These are phyloP conservation scores for Phasianus colchicus DNA, from an alignment of 2,113 vertebrate genomes.

Conservation along the genomic window DNA sequence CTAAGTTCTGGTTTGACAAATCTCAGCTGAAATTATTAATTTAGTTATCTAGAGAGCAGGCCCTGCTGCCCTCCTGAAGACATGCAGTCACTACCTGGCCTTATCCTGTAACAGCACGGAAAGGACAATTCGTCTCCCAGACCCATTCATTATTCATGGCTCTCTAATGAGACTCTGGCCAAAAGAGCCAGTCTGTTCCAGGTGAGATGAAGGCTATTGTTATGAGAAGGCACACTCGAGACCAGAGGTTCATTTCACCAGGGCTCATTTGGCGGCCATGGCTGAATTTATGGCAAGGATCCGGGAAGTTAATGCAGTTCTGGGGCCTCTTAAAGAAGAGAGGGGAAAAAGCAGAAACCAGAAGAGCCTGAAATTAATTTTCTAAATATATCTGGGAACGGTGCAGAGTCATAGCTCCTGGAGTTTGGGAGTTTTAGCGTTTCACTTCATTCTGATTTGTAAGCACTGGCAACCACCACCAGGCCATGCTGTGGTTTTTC, in stretches of 20 bases:
- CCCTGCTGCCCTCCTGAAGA: background rate
- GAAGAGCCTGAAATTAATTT: conserved; percentile 63
- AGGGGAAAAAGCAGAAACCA: conserved; percentile 17
- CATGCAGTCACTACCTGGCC: background rate
- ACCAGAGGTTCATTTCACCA: background rate
- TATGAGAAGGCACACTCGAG: background rate
- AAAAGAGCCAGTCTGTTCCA: background rate
- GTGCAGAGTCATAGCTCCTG: background rate
- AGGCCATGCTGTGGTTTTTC: accelerated
- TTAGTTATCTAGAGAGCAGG: background rate
- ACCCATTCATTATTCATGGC: background rate
- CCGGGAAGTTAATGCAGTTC: conserved; percentile 15
- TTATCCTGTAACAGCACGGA: background rate
- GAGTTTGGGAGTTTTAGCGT: background rate
- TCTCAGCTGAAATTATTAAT: background rate
- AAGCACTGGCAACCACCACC: background rate
- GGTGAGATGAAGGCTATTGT: background rate
- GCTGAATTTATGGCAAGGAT: background rate
- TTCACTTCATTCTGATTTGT: background rate
- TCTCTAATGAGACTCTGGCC: background rate
- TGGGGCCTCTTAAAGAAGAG: conserved; percentile 3
- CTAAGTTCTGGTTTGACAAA: background rate
- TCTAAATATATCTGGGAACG: conserved; percentile 28
- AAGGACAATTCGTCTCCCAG: background rate
- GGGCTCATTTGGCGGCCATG: accelerated